Conservation (phyloP, 2,888 invertebrate species). For the Myathropa florea region DNA sequence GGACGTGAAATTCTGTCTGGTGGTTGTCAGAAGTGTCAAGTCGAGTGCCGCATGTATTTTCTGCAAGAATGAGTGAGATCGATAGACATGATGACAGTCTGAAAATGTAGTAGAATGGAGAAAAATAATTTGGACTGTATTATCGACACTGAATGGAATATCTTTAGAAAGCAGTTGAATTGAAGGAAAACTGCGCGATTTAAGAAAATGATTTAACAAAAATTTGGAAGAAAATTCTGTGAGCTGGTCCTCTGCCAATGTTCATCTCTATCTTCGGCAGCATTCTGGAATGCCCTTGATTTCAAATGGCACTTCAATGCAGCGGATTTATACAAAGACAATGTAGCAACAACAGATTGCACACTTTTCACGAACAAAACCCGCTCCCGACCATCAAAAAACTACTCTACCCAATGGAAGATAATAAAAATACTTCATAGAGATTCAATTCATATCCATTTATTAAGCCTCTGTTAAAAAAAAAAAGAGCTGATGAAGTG, state of each 20-base stretch:
- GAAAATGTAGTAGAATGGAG: neutral
- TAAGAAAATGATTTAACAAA: no score
- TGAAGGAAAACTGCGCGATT: no score
- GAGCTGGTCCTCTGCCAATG: no score
- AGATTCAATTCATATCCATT: neutral
- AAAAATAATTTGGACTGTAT: neutral
- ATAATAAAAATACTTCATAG: neutral
- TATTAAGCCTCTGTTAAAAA: neutral
- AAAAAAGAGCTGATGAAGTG: neutral
- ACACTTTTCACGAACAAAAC: no score
- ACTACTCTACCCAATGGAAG: no score
- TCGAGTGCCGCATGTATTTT: neutral
- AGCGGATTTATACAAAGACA: no score
- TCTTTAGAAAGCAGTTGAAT: neutral
- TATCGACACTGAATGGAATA: neutral
- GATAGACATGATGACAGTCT: neutral
- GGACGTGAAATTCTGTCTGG: neutral
- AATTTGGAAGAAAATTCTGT: no score
- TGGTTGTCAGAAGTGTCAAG: constrained; percentile 31
- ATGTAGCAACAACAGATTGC: no score
- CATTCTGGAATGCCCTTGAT: no score
- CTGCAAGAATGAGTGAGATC: neutral
- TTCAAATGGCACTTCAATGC: no score
- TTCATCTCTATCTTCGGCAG: no score
- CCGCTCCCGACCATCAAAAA: no score